Evolutionary conservation across 2,797 vertebrate species (phyloP), one percentile per base, ranked within the genome.

Genomic region (Arctocebus calabarensis): DNA sequence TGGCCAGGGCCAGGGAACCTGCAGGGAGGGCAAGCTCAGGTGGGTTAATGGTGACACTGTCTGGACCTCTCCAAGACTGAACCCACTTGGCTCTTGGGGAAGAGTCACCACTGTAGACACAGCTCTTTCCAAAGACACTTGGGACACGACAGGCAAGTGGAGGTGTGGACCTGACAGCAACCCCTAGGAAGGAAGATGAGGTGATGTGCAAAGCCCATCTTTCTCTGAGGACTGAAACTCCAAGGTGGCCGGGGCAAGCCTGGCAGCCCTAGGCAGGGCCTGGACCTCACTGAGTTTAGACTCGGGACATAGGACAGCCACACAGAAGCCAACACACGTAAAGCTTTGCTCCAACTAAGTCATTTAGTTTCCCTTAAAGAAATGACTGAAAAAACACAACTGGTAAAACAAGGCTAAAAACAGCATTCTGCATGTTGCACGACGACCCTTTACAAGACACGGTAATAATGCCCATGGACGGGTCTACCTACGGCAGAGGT

Each of bases 401-500:
- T 97, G 98, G 98, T 98, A 98, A 98, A 98, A 98, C 98, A 98
- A 96, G 97, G 97, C 97, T 94, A 96, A 97, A 97, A 97, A 97
- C 94, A 98, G 98, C 98, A 97, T 98, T 98, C 98, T 99, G 98
- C 98, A 98, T 98, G 98, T 98, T 98, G 99, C 98, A 98, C 98
- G 98, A 98, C 97, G 99, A 98, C 98, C 97, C 98, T 98, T 98
- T 98, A 99, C 98, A 98, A 98, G 98, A 98, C 99, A 99, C 98
- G 99, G 98, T 98, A 98, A 99, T 99, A 99, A 99, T 99, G 99
- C 99, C 99, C 99, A 98, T 98, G 99, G 99, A 98, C 98, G 98
- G 99, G 98, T 98, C 99, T 98, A 99, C 98, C 98, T 98, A 98
- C 98, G 99, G 99, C 98, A 99, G 99, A 99, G 98, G 97, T 90